Conservation (phyloP, 2,888 invertebrate genomes). For the Onchidella celtica region DNA sequence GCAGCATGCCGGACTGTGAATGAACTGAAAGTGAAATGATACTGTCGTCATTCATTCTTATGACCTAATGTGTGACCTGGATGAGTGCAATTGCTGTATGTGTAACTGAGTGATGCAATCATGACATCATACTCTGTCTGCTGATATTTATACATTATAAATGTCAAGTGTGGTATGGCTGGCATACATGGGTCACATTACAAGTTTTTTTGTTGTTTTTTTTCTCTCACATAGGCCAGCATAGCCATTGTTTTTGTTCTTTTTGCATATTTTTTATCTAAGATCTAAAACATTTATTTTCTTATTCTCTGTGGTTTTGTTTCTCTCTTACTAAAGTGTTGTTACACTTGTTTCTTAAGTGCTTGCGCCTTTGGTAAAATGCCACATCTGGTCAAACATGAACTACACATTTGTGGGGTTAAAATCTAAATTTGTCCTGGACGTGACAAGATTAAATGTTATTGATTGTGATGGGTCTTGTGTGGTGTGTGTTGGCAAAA, state of each 20-base stretch:
- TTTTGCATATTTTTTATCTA: neutral
- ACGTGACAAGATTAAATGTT: too few relatives aligned
- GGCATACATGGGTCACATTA: neutral
- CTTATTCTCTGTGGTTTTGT: neutral
- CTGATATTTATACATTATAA: slow-evolving; percentile 48
- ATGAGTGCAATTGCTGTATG: neutral
- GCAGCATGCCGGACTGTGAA: slow-evolving; percentile 17
- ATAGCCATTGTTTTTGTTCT: neutral
- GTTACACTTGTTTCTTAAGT: too few relatives aligned
- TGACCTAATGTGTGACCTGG: neutral
- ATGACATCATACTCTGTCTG: slow-evolving; percentile 40
- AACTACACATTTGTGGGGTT: neutral
- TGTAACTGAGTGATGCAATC: slow-evolving; percentile 9
- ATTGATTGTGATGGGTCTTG: neutral
- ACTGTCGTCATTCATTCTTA: slow-evolving; percentile 19
- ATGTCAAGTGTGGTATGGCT: slow-evolving; percentile 32
- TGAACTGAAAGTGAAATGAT: neutral
- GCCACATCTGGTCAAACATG: neutral
- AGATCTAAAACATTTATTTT: slow-evolving; percentile 2
- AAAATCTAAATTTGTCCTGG: too few relatives aligned
- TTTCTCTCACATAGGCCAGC: neutral
- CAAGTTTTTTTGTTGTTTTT: neutral
- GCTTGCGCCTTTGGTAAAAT: too few relatives aligned
- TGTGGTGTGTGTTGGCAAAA: neutral
- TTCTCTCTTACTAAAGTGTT: neutral